Evolutionary conservation across 2,113 vertebrate species (phyloP), one percentile per base, ranked within the genome.

Genomic region (Papio anubis): DNA sequence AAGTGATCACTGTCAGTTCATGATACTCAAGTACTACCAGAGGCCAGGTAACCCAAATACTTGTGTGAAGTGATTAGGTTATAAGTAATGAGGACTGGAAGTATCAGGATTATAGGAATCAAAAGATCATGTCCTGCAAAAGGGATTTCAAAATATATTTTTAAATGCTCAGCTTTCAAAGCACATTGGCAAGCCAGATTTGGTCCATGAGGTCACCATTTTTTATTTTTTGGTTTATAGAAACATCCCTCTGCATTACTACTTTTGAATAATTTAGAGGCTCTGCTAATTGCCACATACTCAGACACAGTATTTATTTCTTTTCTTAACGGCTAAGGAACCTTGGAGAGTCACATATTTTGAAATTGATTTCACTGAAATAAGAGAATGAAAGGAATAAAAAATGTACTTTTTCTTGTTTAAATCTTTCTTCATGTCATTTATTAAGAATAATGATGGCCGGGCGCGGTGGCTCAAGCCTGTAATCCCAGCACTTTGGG

Each of bases 321-420:
- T 76, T 97, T 95, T 86, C 43, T 94, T 94, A 94, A 92, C 76
- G 57, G 86, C 6, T 70, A 88, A 96, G 30, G 18, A 35, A 52
- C 38, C 55, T 93, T 78, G 68, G 21, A 20, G 55, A 64, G 59
- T 82, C 68, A 94, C 38, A 80, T 88, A 72, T 92, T 89, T 80
- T 85, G 4, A 86, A 91, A 86, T 61, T 80, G 52, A 80, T 76
- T 96, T 87, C 38, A 76, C 17, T 93, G n/a, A 95, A 75, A 61
- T 78, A 50, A 95, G 32, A 45, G 38, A 86, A 61, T 85, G 40
- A 78, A 93, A 85, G 55, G 52, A 87, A 82, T 96, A 78, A 90
- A 79, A 96, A 78, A 59, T n/a, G 14, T n/a, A 68, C 16, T 85
- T 89, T 94, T 55, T 73, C 38, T 18, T 87, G 27, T 72, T 38